These are phyloP conservation scores for Tinea pellionella DNA, from an alignment of 2,888 invertebrate species.

Conservation along the genomic window DNA sequence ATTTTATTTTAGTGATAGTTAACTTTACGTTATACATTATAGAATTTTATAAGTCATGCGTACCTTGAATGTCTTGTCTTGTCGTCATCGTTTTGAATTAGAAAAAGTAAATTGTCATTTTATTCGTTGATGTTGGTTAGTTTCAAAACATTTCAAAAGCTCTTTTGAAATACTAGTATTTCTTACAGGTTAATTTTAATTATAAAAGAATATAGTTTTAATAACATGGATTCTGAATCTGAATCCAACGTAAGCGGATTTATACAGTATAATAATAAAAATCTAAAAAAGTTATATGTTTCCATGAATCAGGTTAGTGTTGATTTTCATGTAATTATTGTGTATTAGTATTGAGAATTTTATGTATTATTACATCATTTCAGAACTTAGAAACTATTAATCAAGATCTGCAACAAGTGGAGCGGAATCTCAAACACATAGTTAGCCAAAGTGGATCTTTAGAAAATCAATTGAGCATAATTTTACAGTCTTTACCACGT, in stretches of 20 bases:
- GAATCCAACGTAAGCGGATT: slow-evolving; percentile 62
- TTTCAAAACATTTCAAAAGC: too few species aligned
- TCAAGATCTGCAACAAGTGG: slow-evolving; percentile 48
- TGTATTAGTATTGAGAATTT: not conserved
- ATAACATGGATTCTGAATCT: slow-evolving; percentile 38
- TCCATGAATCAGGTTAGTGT: slow-evolving; percentile 44
- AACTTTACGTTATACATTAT: too few species aligned
- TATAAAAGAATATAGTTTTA: too few species aligned
- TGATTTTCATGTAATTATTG: not conserved
- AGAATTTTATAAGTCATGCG: too few species aligned
- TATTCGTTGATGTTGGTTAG: too few species aligned
- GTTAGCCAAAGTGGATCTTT: slow-evolving; percentile 42
- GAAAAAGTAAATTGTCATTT: too few species aligned
- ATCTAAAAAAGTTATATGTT: slow-evolving; percentile 42
- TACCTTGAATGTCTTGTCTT: too few species aligned
- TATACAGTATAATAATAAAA: slow-evolving; percentile 46
- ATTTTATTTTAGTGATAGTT: too few species aligned
- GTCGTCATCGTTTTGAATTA: too few species aligned
- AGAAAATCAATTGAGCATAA: slow-evolving; percentile 40
- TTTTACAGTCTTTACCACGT: slow-evolving; percentile 46
- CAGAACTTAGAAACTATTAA: slow-evolving; percentile 57
- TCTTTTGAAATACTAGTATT: too few species aligned
- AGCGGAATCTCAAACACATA: slow-evolving; percentile 46
- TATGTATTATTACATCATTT: slow-evolving; percentile 15
- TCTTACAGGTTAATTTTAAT: too few species aligned